Evolutionary conservation across 2,113 vertebrate species (phyloP), one percentile per base, ranked within the genome.

Genomic region (Megalops atlanticus): DNA sequence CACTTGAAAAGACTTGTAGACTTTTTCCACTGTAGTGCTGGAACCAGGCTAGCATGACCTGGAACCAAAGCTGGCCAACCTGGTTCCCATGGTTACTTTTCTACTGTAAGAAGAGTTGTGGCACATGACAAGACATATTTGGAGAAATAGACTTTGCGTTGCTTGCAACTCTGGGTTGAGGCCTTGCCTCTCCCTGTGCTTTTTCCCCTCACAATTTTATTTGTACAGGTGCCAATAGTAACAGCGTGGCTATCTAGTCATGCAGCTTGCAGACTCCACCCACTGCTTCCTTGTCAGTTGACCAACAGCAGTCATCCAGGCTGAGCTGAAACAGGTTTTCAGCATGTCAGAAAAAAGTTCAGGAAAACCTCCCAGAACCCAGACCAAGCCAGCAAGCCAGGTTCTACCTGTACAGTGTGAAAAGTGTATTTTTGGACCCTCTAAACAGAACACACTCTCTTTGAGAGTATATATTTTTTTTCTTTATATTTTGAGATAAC

Each of bases 11-110:
- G 52, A 18, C 49, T n/a, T 24, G 24, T 58, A 3, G 21, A 58
- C 52, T n/a, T 31, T 64, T 64, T 64, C 58, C 58, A 64, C 24
- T 64, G 58, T 64, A 64, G 58, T 27, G 58, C 58, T 64, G n/a
- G 58, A 31, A 64, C n/a, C n/a, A 27, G 58, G 5, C 2, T 4
- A 31, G 58, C 58, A 10, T n/a, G 58, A 31, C 2, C n/a, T 64
- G 0, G 2, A 64, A n/a, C 58, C n/a, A 64, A 31, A 10, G 58
- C 24, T 27, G 6, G 58, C 21, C 11, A n/a, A 24, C 8, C 2
- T 10, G 58, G 6, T 31, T 8, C 10, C 24, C n/a, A 31, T 11
- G n/a, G 24, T 31, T 27, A 64, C 24, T 8, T 27, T 10, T 64
- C 31, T n/a, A 31, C 58, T 11, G n/a, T n/a, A n/a, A n/a, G n/a